phyloP scores from a whole-genome alignment of 2,113 vertebrate genomes.

The Passerina amoena region DNA sequence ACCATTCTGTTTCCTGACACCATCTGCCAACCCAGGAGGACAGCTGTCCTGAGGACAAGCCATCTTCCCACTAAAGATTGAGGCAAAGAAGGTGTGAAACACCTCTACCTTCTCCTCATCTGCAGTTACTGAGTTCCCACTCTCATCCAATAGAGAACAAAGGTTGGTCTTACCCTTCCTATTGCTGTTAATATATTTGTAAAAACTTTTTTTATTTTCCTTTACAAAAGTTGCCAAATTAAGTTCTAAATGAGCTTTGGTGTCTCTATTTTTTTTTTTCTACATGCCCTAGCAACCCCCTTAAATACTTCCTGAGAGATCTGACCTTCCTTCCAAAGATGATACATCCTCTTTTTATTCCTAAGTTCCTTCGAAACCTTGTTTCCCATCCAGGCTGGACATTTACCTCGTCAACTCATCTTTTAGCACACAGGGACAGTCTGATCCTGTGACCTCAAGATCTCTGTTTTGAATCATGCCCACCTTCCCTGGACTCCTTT shows the following conservation, averaged over 20 bases:
- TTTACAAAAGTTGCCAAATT: neutral
- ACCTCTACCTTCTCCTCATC: neutral
- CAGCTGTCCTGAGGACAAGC: neutral
- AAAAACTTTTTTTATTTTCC: neutral
- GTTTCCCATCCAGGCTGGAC: neutral
- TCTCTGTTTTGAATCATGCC: neutral
- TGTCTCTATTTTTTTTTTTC: neutral
- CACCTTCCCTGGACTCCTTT: neutral
- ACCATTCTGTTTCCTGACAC: neutral
- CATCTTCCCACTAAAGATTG: neutral
- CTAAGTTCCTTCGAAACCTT: neutral
- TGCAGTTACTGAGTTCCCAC: neutral
- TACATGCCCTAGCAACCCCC: neutral
- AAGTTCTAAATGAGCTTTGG: neutral
- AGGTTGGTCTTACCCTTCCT: neutral
- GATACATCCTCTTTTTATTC: neutral
- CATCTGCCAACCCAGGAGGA: neutral
- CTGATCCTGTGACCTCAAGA: neutral
- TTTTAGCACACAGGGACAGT: neutral
- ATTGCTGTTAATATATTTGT: neutral
- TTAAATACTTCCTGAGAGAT: neutral
- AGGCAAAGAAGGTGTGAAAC: neutral
- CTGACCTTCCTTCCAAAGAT: neutral
- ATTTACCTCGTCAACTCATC: neutral
- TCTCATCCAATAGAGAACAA: neutral